Conservation (phyloP, 1,140 invertebrate genomes). For the Goniozus legneri region DNA sequence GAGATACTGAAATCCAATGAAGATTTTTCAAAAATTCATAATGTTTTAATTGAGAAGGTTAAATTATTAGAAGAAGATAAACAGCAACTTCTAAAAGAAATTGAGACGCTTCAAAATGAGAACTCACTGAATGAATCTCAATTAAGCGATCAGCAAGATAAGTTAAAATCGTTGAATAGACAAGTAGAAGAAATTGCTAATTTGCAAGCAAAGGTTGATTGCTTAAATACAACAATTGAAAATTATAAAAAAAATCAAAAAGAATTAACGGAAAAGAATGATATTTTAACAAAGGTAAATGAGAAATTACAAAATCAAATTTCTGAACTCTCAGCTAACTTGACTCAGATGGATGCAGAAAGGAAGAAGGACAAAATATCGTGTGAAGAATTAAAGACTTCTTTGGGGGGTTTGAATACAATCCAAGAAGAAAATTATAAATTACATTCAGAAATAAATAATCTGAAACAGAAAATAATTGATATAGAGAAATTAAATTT, state of each 20-base stretch:
- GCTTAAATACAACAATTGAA: conserved; percentile 19
- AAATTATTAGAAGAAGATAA: conserved; percentile 9
- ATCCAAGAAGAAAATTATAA: conserved; percentile 11
- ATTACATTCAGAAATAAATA: conserved; percentile 12
- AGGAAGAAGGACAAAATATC: no score
- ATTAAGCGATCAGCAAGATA: conserved; percentile 9
- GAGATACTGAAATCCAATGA: conserved; percentile 31
- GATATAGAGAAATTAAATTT: not conserved
- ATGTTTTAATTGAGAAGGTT: conserved; percentile 16
- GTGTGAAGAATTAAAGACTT: no score
- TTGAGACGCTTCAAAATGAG: not conserved
- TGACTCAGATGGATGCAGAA: conserved; percentile 4
- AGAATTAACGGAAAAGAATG: conserved; percentile 24
- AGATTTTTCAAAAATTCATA: conserved; percentile 26
- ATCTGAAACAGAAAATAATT: conserved; percentile 8
- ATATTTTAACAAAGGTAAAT: conserved; percentile 23
- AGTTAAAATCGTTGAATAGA: conserved; percentile 9
- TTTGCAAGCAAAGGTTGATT: conserved; percentile 5
- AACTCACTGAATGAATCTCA: conserved; percentile 6
- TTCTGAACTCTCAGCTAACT: no score
- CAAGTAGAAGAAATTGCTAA: conserved; percentile 10
- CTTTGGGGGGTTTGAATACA: no score
- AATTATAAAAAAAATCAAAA: conserved; percentile 23
- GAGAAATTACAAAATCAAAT: conserved; percentile 15
- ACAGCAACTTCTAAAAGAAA: conserved; percentile 8